Evolutionary conservation across 2,888 invertebrate genomes (phyloP).

Genomic region (Pseudanteris insignis): DNA sequence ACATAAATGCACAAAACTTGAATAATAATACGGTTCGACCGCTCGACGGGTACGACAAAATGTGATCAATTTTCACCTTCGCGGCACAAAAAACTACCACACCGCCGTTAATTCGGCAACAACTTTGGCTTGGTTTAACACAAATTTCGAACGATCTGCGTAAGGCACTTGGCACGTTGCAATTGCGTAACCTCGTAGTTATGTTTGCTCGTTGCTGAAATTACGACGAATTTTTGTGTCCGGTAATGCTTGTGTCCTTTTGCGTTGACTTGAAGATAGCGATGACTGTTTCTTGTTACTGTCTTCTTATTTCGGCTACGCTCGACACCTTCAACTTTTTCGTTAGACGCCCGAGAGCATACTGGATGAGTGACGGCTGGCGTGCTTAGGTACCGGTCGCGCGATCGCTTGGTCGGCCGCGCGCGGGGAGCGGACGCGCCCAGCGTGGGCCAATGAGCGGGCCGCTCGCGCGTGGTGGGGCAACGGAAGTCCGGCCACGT

Average conservation of each 20-base stretch:
- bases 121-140: constrained; percentile 8
- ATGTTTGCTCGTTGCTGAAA: too few relatives aligned
- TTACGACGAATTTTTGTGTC: too few relatives aligned
- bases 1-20: constrained; percentile 34
- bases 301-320: not conserved
- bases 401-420: too few relatives aligned
- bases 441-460: constrained; percentile 48
- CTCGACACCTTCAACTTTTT: constrained; percentile 48
- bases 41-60: constrained; percentile 11
- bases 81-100: constrained; percentile 53
- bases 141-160: constrained; percentile 10
- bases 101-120: constrained; percentile 16
- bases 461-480: not conserved
- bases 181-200: constrained; percentile 23
- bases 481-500: not conserved
- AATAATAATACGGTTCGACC: constrained; percentile 1
- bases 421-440: constrained; percentile 46
- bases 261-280: constrained; percentile 21
- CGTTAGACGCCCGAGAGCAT: constrained; percentile 57
- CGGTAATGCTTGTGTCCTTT: constrained; percentile 32
- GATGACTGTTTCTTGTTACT: constrained; percentile 15
- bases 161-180: constrained; percentile 21
- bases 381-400: constrained; percentile 2
- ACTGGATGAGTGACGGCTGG: constrained; percentile 25
- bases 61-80: constrained; percentile 21